Base-by-base conservation (phyloP, 2,797 vertebrate species). In the Macroramphosus scolopax region DNA sequence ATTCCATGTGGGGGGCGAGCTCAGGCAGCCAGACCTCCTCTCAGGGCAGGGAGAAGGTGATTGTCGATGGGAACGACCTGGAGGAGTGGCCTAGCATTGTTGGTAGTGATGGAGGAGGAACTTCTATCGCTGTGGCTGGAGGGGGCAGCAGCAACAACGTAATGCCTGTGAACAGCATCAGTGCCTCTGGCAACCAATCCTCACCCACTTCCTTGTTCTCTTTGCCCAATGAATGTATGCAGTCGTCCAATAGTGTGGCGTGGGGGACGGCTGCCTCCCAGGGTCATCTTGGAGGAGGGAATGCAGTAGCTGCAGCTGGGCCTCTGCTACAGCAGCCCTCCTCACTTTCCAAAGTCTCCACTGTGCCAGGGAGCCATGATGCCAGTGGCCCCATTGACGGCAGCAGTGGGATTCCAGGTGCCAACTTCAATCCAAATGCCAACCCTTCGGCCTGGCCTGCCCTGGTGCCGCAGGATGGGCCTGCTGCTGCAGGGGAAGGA, bases 381-480 rank as follows among this genome's bases (percentile, higher is more conserved):
- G 78, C 84, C 80, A 81, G 77, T 83, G 96, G 94, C 92, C 92
- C 92, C 84, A 70, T 92, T 54, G 93, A 93, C 22, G 80, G 87
- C 80, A 86, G 77, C 79, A 86, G 88, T 68, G 89, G 86, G 75
- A 88, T 88, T 90, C 87, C 89, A 86, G 89, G 94, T 94, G 94
- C 95, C 93, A 98, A 96, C 87, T 98, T 99, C 91, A 97, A 93
- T 91, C 96, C 96, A 94, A 98, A 97, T 93, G 97, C 94, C 92
- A 98, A 98, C 91, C 96, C 96, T 49, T 96, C 95, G 73, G 96
- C 96, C 89, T 98, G 96, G 96, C 96, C 96, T 34, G 94, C 95
- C 17, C 89, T 99, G 82, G 94, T 95, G 86, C 96, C 96, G 89
- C 95, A 97, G 89, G 92, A 96, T 75, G 87, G 82, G 64, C 68